Conservation (phyloP, 2,797 vertebrate species). For the Anas bernieri region DNA sequence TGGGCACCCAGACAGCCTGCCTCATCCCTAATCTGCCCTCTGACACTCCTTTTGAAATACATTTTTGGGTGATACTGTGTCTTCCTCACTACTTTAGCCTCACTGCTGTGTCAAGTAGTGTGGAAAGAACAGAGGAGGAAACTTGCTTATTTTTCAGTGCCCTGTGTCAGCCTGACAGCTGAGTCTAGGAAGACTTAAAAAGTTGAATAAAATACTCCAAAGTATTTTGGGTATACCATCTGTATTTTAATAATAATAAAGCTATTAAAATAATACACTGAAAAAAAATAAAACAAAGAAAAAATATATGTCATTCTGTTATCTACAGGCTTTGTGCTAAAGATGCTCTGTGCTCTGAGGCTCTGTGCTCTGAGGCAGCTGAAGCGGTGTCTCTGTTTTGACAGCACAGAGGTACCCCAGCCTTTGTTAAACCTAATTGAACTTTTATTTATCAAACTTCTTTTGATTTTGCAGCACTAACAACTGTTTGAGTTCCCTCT, state of each 20-base stretch:
- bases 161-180: not conserved
- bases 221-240: not conserved
- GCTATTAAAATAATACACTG: fast-evolving
- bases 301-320: not conserved
- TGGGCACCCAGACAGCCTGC: not conserved
- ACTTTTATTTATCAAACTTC: not conserved
- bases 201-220: fast-evolving
- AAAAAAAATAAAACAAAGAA: fast-evolving
- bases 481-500: not conserved
- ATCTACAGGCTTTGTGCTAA: not conserved
- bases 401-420: not conserved
- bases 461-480: not conserved
- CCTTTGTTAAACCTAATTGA: not conserved
- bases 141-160: not conserved
- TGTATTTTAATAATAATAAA: not conserved
- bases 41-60: not conserved
- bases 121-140: not conserved
- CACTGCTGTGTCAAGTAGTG: not conserved
- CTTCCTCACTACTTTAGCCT: not conserved
- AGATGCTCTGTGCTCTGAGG: not conserved
- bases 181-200: not conserved
- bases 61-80: not conserved
- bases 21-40: not conserved
- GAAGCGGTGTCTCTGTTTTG: not conserved
- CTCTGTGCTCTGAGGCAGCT: not conserved